Base-by-base conservation (phyloP, 2,113 vertebrate species). In the Sporophila hypoxantha region DNA sequence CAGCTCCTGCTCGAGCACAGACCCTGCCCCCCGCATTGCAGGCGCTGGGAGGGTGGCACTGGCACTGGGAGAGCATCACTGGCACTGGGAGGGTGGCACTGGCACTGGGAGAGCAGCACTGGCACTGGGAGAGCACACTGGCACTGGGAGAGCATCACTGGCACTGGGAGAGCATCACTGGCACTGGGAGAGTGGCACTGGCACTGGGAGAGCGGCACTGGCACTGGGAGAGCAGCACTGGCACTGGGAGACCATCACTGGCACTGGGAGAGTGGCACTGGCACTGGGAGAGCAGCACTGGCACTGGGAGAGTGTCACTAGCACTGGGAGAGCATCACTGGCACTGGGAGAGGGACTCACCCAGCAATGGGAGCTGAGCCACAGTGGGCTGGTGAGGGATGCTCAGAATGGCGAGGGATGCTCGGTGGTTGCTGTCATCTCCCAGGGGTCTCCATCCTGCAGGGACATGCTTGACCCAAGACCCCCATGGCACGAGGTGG, bases 401-500 rank as follows among this genome's bases (percentile, higher is more conserved):
- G 71, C 21, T 46, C 17, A 50, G 79, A 55, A 52, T 0, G 1
- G 19, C 10, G 32, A 76, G 49, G 29, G 69, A 59, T 55, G 34
- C 32, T 42, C 11, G 0, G 41, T 14, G 57, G 6, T 23, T 44
- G 61, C 66, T 57, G 50, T 75, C 6, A 1, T 57, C 27, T 81
- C 20, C 22, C 0, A 0, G 13, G 23, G 15, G 9, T 66, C 56
- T 61, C 50, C 46, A 21, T 66, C 30, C 34, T 26, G 0, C 5
- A 14, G 55, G 37, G 22, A 65, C 36, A 16, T 3, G 14, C 8
- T 2, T 49, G 32, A 65, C 6, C 18, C 11, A 41, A 74, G 46
- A 27, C 27, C 25, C 29, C 6, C 3, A 0, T 4, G 75, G 26
- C 36, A 7, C 34, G 34, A 55, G 22, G 19, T 5, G 21, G 36